Percentiles rank a stretch among this genome's conserved stretches.
phyloP scores from a whole-genome alignment of 2,113 vertebrate species.

The Sturnus vulgaris region DNA sequence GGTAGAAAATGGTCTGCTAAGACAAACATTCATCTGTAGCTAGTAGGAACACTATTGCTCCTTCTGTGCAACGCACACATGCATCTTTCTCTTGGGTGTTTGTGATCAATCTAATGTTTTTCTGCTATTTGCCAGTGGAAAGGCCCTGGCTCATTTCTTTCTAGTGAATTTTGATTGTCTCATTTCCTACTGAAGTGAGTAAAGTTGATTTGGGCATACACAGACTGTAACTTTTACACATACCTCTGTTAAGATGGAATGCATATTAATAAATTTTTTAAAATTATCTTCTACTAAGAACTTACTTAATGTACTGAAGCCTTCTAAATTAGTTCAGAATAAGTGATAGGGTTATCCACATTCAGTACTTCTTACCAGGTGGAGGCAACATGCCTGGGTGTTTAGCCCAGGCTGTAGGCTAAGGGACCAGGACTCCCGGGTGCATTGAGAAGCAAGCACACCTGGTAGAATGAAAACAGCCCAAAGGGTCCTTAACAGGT shows the following conservation, averaged over 20 bases:
- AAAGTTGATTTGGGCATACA: not conserved
- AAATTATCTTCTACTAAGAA: not conserved
- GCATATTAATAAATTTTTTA: not conserved
- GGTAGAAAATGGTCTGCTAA: not conserved
- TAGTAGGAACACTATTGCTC: not conserved
- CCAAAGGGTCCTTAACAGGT: not conserved
- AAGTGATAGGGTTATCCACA: not conserved
- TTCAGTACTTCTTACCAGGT: not conserved
- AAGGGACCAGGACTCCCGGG: not conserved
- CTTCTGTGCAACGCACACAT: not conserved
- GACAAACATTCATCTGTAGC: not conserved
- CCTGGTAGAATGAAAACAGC: not conserved
- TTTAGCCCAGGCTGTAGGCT: not conserved
- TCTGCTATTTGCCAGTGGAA: not conserved
- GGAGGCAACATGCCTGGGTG: not conserved
- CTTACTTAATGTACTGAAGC: not conserved
- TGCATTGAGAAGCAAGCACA: not conserved
- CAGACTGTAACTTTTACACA: not conserved
- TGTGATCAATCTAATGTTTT: not conserved
- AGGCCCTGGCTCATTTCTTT: constrained; percentile 7
- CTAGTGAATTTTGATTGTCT: constrained; percentile 23
- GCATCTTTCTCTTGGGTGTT: not conserved
- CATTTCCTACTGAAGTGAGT: not conserved
- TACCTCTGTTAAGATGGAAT: not conserved
- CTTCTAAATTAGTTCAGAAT: not conserved